A percentile compares a stretch with the other conserved stretches of the same genome.
Conservation (phyloP, 2,888 invertebrate genomes). For the Harpalus rufipes region DNA sequence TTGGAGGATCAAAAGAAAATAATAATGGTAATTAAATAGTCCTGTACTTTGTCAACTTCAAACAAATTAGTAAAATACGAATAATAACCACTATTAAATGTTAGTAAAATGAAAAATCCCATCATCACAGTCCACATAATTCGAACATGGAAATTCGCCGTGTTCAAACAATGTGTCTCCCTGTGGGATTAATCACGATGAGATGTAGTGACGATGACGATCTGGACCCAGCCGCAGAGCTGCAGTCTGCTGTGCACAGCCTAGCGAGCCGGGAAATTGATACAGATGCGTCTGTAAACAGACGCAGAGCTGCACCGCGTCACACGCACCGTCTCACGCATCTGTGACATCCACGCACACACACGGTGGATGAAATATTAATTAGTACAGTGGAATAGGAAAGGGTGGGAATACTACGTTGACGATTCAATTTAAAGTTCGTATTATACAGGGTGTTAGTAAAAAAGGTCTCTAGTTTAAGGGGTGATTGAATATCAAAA, state of each 20-base stretch:
- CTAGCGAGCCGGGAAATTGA: conserved; percentile 75
- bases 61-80: too few relatives aligned
- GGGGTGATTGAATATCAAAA: too few relatives aligned
- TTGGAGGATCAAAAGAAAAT: too few relatives aligned
- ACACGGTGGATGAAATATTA: background rate
- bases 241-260: conserved; percentile 52
- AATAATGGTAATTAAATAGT: too few relatives aligned
- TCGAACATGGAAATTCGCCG: background rate
- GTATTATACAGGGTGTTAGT: background rate
- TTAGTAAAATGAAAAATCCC: background rate
- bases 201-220: conserved; percentile 4
- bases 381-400: background rate
- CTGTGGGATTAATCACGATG: conserved; percentile 40
- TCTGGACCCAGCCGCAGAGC: background rate
- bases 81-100: too few relatives aligned
- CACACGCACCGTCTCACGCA: conserved; percentile 38
- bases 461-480: too few relatives aligned
- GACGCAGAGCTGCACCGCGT: conserved; percentile 70
- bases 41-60: too few relatives aligned
- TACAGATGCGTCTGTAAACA: conserved; percentile 76
- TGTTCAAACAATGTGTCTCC: background rate
- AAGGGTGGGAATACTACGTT: background rate
- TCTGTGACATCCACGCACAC: conserved; percentile 28
- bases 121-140: too few relatives aligned
- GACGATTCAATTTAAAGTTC: background rate